Conservation (phyloP, 2,888 invertebrate genomes). For the Podabrus alpinus region DNA sequence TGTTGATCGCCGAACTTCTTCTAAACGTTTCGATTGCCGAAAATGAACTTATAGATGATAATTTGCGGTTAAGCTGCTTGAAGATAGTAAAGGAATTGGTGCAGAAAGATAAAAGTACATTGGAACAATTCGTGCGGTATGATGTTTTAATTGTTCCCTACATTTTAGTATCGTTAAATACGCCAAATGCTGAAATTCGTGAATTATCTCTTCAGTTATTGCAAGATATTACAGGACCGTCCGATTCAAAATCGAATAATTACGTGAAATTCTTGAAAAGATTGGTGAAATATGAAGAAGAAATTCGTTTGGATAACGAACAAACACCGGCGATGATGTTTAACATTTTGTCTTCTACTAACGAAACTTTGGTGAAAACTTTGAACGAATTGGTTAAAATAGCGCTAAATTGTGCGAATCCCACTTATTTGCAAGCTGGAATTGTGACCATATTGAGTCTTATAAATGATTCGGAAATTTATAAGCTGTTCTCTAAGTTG, state of each 20-base stretch:
- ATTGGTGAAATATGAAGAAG: conserved; percentile 59
- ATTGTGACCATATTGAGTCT: conserved; percentile 51
- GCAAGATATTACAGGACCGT: conserved; percentile 46
- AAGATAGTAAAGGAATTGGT: conserved; percentile 35
- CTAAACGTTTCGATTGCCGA: conserved; percentile 59
- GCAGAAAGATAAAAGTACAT: conserved; percentile 36
- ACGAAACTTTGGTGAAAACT: conserved; percentile 44
- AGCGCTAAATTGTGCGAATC: conserved; percentile 53
- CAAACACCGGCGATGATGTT: conserved; percentile 68
- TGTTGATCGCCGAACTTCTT: conserved; percentile 61
- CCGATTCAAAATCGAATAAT: conserved; percentile 49
- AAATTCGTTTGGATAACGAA: conserved; percentile 68
- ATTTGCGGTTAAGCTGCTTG: conserved; percentile 60
- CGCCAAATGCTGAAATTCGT: conserved; percentile 61
- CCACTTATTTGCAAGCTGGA: conserved; percentile 53
- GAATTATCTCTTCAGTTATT: conserved; percentile 62
- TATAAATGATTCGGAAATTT: conserved; percentile 42
- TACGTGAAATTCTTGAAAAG: conserved; percentile 58
- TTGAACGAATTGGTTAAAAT: conserved; percentile 40
- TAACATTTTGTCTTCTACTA: conserved; percentile 60
- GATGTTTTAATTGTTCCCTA: conserved; percentile 57
- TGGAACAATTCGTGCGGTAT: conserved; percentile 52
- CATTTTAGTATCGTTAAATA: conserved; percentile 63
- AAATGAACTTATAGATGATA: conserved; percentile 44
- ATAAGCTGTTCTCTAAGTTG: conserved; percentile 40